Evolutionary conservation across 2,797 vertebrate genomes (phyloP).

Genomic region (Oreortyx pictus): DNA sequence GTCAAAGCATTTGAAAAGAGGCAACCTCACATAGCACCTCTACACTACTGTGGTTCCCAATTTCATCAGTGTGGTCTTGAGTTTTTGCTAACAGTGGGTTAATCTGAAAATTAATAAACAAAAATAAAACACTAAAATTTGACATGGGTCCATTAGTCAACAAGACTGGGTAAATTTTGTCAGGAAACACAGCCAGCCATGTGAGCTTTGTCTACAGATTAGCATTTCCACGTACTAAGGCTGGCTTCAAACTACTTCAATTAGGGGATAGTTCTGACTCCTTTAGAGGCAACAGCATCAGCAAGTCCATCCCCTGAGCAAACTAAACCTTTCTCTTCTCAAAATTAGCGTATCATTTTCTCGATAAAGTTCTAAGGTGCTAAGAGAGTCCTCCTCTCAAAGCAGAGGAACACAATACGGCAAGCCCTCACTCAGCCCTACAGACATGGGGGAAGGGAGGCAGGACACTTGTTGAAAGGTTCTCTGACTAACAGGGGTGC

Average conservation of each 20-base stretch:
- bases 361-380: not conserved
- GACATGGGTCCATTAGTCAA: not conserved
- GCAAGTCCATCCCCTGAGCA: not conserved
- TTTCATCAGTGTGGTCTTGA: not conserved
- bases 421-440: rapidly evolving
- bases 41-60: rapidly evolving
- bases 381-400: not conserved
- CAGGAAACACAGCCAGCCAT: not conserved
- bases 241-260: not conserved
- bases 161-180: not conserved
- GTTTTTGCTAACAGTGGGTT: not conserved
- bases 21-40: not conserved
- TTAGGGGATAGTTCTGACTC: not conserved
- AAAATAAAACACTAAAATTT: not conserved
- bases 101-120: not conserved
- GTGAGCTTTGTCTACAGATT: not conserved
- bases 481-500: not conserved
- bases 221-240: not conserved
- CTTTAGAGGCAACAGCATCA: not conserved
- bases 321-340: not conserved
- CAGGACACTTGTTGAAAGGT: not conserved
- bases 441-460: not conserved
- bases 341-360: not conserved
- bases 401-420: not conserved
- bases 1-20: not conserved